Evolutionary conservation across 2,113 vertebrate species (phyloP).

Genomic region (Pygoscelis adeliae): DNA sequence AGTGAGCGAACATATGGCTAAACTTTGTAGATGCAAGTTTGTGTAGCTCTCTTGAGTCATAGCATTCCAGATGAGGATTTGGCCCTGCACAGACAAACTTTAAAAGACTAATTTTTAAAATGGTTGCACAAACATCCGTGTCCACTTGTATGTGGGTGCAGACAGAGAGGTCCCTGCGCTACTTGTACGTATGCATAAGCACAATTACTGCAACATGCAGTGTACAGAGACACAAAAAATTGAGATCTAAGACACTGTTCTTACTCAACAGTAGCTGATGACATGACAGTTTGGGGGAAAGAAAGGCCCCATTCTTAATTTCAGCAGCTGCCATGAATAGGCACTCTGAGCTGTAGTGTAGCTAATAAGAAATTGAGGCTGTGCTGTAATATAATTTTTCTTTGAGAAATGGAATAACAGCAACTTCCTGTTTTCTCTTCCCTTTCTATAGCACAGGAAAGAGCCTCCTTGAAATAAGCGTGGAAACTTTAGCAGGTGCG

Average conservation of each 20-base stretch:
- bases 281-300: not conserved
- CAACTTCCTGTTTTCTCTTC: not conserved
- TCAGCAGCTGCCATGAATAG: conserved; percentile 2
- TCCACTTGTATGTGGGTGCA: not conserved
- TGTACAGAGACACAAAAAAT: not conserved
- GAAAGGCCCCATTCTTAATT: not conserved
- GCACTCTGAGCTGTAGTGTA: not conserved
- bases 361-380: not conserved
- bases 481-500: conserved; percentile 67
- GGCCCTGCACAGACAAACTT: not conserved
- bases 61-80: not conserved
- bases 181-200: not conserved
- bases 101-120: not conserved
- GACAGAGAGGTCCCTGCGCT: not conserved
- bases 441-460: conserved; percentile 52
- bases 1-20: not conserved
- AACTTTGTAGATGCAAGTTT: not conserved
- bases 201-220: not conserved
- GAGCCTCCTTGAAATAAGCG: not conserved
- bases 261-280: not conserved
- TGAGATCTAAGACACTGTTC: not conserved
- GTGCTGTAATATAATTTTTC: not conserved
- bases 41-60: not conserved
- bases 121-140: not conserved
- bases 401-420: not conserved